Evolutionary conservation across 2,888 invertebrate species (phyloP), one percentile per base, ranked within the genome.

Genomic region (Callimorpha dominula): DNA sequence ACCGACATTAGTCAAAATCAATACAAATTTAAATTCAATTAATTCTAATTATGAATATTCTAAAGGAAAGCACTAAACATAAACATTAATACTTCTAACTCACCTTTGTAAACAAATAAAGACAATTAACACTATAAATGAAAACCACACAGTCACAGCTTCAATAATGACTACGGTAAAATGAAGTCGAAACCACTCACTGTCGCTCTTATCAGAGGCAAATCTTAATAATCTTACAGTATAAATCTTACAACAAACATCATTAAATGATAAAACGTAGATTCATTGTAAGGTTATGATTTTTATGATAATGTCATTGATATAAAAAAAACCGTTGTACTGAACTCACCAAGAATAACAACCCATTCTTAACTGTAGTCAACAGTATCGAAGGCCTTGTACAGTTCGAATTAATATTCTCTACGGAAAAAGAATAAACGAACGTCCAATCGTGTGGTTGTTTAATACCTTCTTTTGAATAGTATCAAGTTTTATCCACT

Each of bases 111-210:
- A 70, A 72, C 65, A 75, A 68, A 64, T 65, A 69, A 52, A 60
- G 40, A 73, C 54, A 52, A 72, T 20, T 49, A 52, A 43, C 66
- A 63, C 14, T 60, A 46, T 66, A 43, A 50, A 60, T 50, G 50
- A 43, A 74, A 75, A 67, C 46, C 46, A 68, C 72, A 71, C 52
- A 75, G 75, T 75, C 75, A 75, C 72, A 73, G 67, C 72, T 74
- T 70, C 73, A 71, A 75, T 75, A 73, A 75, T 78, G 77, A 78
- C 75, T 65, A 63, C 69, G 77, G 70, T 67, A 75, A 72, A 77
- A 75, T 78, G 75, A 68, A 75, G 46, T 62, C 40, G 64, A 66
- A 63, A 70, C 49, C 14, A 4, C 52, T 8, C 69, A 50, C 67
- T 70, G 65, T 75, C 70, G 31, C n/a, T 52, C 31, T 68, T 75